These are phyloP conservation scores for Ormyrus rosae DNA, from an alignment of 2,888 invertebrate species.

Conservation along the genomic window DNA sequence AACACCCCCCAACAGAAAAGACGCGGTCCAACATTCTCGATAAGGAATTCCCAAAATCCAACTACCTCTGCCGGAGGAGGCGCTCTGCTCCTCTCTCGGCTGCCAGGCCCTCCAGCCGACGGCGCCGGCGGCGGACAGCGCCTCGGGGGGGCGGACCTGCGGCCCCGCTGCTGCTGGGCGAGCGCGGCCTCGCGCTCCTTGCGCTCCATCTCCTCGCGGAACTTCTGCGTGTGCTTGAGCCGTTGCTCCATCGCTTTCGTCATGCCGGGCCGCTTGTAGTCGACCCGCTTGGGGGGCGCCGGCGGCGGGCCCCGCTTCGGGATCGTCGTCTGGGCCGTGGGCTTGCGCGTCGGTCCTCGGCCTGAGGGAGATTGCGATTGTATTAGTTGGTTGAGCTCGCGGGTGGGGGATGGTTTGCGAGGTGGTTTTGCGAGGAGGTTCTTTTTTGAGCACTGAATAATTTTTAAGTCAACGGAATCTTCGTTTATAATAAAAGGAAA, in stretches of 20 bases:
- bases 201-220: constrained; percentile 60
- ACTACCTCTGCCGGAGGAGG: no score
- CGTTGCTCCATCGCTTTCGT: constrained; percentile 69
- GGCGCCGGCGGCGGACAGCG: constrained; percentile 58
- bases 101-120: background rate
- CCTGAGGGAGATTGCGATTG: no score
- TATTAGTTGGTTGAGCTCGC: background rate
- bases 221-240: constrained; percentile 61
- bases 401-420: no score
- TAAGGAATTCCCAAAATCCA: no score
- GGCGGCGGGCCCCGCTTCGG: constrained; percentile 56
- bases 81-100: background rate
- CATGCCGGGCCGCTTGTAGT: constrained; percentile 64
- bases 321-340: background rate
- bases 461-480: no score
- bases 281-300: constrained; percentile 63
- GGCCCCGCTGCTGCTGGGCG: constrained; percentile 48
- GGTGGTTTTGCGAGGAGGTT: no score
- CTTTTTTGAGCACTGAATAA: no score
- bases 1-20: no score
- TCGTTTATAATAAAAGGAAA: no score
- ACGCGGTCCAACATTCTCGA: no score
- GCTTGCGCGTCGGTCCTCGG: background rate
- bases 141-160: constrained; percentile 62
- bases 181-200: constrained; percentile 58